These are phyloP conservation scores for Brenthis ino DNA, from an alignment of 2,888 invertebrate genomes.

Conservation along the genomic window DNA sequence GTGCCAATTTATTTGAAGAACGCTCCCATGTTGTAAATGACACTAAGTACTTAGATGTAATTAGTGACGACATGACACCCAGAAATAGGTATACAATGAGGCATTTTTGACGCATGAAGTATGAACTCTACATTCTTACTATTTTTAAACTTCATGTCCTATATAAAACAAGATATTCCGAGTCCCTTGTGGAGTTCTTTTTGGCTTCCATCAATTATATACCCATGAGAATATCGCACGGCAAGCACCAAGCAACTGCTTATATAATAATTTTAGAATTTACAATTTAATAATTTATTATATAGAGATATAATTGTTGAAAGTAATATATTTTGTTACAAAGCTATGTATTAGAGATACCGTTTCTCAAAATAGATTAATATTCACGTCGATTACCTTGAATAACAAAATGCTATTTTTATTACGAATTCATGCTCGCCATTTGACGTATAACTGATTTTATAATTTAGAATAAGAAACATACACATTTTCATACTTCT, in stretches of 20 bases:
- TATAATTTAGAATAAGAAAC: conserved; percentile 23
- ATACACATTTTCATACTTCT: neutral
- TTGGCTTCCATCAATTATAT: no score
- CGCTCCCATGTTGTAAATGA: conserved; percentile 47
- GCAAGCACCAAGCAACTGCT: no score
- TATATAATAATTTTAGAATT: no score
- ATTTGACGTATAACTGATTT: conserved; percentile 27
- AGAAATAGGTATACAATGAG: conserved; percentile 10
- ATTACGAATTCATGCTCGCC: conserved; percentile 43
- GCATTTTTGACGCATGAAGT: neutral
- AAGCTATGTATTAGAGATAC: conserved; percentile 17
- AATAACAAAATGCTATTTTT: conserved; percentile 45
- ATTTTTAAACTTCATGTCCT: no score
- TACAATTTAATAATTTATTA: neutral
- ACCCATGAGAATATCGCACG: no score
- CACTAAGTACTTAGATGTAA: conserved; percentile 23
- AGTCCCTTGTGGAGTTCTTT: no score
- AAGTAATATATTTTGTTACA: conserved; percentile 9
- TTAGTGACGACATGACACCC: conserved; percentile 23
- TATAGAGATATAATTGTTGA: neutral
- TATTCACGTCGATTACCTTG: conserved; percentile 44
- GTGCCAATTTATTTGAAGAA: conserved; percentile 81
- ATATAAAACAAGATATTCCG: no score
- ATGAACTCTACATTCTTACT: no score
- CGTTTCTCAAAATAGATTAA: conserved; percentile 40